Evolutionary conservation across 2,888 invertebrate genomes (phyloP).

Genomic region (Mongoloraphidia duomilia): DNA sequence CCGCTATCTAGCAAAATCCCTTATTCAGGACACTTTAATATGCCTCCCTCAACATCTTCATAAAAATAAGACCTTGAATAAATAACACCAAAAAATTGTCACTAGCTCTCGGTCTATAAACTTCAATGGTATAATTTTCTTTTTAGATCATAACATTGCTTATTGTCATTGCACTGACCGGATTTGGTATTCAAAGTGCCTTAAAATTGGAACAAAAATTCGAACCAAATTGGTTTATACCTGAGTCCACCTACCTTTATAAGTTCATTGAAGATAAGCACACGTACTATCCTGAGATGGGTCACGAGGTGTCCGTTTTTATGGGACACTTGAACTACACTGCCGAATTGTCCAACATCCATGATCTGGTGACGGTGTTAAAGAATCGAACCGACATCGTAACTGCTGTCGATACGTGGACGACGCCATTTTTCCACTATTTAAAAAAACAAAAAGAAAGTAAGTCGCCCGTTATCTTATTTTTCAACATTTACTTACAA

Average conservation of each 20-base stretch:
- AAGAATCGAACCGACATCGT: conserved; percentile 37
- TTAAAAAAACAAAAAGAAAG: conserved; percentile 26
- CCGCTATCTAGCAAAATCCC: no score
- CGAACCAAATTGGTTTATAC: conserved; percentile 68
- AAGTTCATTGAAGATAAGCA: conserved; percentile 41
- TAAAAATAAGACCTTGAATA: no score
- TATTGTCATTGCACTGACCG: conserved; percentile 38
- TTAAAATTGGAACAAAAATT: conserved; percentile 59
- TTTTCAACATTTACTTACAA: conserved; percentile 9
- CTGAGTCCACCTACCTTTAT: conserved; percentile 50
- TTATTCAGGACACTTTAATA: no score
- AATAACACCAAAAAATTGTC: no score
- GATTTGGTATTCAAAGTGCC: conserved; percentile 45
- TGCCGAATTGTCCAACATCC: conserved; percentile 41
- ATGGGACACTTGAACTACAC: conserved; percentile 52
- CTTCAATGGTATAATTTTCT: conserved; percentile 14
- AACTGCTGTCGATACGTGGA: conserved; percentile 45
- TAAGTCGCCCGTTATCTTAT: neutral
- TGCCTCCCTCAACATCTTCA: no score
- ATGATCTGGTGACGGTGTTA: conserved; percentile 37
- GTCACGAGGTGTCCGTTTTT: conserved; percentile 46
- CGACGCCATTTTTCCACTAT: conserved; percentile 46
- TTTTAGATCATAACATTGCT: conserved; percentile 41
- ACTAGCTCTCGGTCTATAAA: no score
- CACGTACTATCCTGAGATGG: conserved; percentile 49